These are phyloP conservation scores for Bovichtus variegatus DNA, from an alignment of 2,797 vertebrate genomes.

Conservation along the genomic window DNA sequence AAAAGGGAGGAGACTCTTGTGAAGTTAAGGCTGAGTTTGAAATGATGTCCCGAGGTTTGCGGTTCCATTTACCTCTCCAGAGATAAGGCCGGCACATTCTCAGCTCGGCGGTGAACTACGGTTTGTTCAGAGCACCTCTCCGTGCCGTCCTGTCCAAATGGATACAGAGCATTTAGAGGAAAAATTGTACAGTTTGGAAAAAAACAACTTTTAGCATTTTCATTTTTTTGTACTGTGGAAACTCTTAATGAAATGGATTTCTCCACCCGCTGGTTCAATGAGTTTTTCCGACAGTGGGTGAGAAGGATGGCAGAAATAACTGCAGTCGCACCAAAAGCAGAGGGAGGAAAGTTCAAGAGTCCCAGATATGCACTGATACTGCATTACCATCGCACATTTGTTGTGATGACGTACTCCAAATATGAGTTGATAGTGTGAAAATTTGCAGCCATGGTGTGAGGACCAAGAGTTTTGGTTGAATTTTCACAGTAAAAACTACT, in stretches of 20 bases:
- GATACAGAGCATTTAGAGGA: conserved; percentile 32
- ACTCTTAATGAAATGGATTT: conserved; percentile 43
- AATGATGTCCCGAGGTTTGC: conserved; percentile 38
- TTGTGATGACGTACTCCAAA: conserved; percentile 6
- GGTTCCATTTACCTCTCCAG: conserved; percentile 47
- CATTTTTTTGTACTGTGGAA: neutral
- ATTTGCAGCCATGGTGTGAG: conserved; percentile 14
- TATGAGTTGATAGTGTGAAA: neutral
- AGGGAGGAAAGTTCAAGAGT: conserved; percentile 1
- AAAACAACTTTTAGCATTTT: conserved; percentile 21
- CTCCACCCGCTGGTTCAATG: conserved; percentile 27
- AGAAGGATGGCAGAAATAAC: conserved; percentile 43
- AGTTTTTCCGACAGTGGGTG: conserved; percentile 1
- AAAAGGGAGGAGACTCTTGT: conserved; percentile 17
- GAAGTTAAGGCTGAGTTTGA: conserved; percentile 16
- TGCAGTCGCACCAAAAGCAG: conserved; percentile 1
- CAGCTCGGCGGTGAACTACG: conserved; percentile 5
- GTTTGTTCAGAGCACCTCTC: conserved; percentile 14
- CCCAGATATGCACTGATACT: conserved; percentile 6
- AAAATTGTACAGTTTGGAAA: conserved; percentile 19
- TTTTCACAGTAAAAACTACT: neutral
- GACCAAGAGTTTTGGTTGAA: neutral
- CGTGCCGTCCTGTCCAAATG: conserved; percentile 8
- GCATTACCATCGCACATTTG: neutral
- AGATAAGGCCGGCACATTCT: conserved; percentile 45